A percentile compares a stretch with the other conserved stretches of the same genome.
Conservation (phyloP, 2,888 invertebrate species). For the Entomobrya multifasciata region DNA sequence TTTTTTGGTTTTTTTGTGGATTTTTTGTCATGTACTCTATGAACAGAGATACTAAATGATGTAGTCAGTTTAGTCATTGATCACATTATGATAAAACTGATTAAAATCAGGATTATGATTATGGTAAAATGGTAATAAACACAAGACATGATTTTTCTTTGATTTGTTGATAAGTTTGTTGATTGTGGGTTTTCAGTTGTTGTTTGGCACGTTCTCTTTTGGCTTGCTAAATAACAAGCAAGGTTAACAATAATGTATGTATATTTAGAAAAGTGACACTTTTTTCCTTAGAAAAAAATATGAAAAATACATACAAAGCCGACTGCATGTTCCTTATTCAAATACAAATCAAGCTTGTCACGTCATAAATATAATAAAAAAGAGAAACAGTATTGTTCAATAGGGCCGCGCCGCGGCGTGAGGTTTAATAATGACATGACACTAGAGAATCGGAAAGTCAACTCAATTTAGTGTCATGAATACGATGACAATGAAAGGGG, state of each 20-base stretch:
- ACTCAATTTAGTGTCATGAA: background rate
- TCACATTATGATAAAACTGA: too few species aligned
- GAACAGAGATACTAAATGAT: background rate
- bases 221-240: background rate
- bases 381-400: background rate
- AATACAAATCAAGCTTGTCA: conserved; percentile 5
- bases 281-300: too few species aligned
- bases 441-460: background rate
- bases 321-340: too few species aligned
- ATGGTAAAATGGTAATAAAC: too few species aligned
- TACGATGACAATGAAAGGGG: conserved; percentile 11
- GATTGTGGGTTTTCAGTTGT: too few species aligned
- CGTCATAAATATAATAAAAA: background rate
- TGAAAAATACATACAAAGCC: too few species aligned
- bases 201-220: conserved; percentile 9
- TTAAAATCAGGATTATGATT: conserved; percentile 32
- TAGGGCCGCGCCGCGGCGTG: conserved; percentile 5
- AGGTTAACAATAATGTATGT: background rate
- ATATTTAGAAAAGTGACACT: too few species aligned
- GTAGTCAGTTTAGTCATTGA: too few species aligned
- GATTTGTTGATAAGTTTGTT: conserved; percentile 26
- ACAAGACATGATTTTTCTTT: conserved; percentile 36
- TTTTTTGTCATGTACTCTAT: background rate
- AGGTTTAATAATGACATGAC: conserved; percentile 10
- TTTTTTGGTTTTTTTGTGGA: too few species aligned